Conservation (phyloP, 2,888 invertebrate genomes). For the Cancer borealis region DNA sequence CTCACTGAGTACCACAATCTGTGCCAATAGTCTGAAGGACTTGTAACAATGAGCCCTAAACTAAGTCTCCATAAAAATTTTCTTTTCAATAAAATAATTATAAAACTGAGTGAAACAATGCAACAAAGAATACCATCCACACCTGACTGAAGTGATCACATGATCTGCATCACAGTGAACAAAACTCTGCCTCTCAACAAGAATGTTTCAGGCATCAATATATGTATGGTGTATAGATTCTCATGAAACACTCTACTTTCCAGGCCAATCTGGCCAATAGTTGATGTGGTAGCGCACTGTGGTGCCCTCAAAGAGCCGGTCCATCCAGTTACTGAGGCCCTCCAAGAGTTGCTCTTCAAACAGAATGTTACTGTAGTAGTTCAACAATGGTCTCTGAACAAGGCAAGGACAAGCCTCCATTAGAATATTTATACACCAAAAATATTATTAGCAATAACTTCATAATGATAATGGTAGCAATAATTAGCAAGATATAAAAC, state of each 20-base stretch:
- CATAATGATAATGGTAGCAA: neutral
- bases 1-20: neutral
- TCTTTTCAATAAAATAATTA: neutral
- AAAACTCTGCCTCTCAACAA: neutral
- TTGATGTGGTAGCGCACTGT: conserved; percentile 97
- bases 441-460: neutral
- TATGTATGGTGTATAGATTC: neutral
- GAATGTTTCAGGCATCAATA: neutral
- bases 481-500: neutral
- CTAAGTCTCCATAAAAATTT: neutral
- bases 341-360: conserved; percentile 90
- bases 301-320: conserved; percentile 96
- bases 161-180: neutral
- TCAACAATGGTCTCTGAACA: conserved; percentile 75
- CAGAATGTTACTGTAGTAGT: conserved; percentile 80
- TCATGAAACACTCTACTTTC: conserved; percentile 66
- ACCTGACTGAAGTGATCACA: neutral
- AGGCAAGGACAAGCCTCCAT: neutral
- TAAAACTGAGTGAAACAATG: neutral
- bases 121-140: neutral
- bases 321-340: conserved; percentile 97
- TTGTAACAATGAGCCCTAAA: neutral
- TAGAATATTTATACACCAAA: neutral
- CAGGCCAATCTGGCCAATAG: conserved; percentile 96
- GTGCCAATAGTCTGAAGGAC: neutral